Percentiles rank a stretch among this genome's conserved stretches.
Conservation (phyloP, 2,888 invertebrate species). For the Latheticus oryzae region DNA sequence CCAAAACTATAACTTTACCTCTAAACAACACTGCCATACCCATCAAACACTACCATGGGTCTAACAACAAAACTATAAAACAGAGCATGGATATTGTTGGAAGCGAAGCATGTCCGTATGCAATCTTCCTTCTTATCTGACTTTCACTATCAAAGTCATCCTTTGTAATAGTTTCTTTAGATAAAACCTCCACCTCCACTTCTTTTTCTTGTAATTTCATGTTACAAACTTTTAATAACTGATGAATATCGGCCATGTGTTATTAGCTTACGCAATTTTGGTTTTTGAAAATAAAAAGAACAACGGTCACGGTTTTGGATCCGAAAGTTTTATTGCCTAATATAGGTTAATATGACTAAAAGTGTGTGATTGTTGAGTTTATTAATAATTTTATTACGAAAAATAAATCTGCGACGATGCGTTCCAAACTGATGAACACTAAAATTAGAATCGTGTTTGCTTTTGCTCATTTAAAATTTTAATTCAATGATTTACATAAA, state of each 20-base stretch:
- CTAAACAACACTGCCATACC: slow-evolving; percentile 60
- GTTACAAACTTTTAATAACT: slow-evolving; percentile 45
- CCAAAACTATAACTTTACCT: slow-evolving; percentile 50
- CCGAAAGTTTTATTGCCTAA: slow-evolving; percentile 62
- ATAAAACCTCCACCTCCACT: slow-evolving; percentile 23
- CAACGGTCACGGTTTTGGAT: slow-evolving; percentile 56
- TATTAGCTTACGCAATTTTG: slow-evolving; percentile 58
- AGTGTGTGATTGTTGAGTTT: slow-evolving; percentile 47
- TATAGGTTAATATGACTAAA: slow-evolving; percentile 62
- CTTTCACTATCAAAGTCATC: slow-evolving; percentile 66
- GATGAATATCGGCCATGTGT: slow-evolving; percentile 53
- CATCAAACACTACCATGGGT: slow-evolving; percentile 39
- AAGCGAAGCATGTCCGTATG: slow-evolving; percentile 65
- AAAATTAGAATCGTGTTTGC: slow-evolving; percentile 42
- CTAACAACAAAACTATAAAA: too few relatives aligned
- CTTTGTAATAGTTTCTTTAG: slow-evolving; percentile 48
- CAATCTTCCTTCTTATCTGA: slow-evolving; percentile 62
- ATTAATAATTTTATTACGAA: slow-evolving; percentile 31
- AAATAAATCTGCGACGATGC: slow-evolving; percentile 13
- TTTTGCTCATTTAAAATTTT: slow-evolving; percentile 42
- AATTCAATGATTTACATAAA: slow-evolving; percentile 42
- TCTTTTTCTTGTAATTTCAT: slow-evolving; percentile 18
- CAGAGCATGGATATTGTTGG: slow-evolving; percentile 65
- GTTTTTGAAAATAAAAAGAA: slow-evolving; percentile 51
- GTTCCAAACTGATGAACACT: slow-evolving; percentile 37